These are phyloP conservation scores for Ennomos fuscantarius DNA, from an alignment of 2,888 invertebrate species.

Conservation along the genomic window DNA sequence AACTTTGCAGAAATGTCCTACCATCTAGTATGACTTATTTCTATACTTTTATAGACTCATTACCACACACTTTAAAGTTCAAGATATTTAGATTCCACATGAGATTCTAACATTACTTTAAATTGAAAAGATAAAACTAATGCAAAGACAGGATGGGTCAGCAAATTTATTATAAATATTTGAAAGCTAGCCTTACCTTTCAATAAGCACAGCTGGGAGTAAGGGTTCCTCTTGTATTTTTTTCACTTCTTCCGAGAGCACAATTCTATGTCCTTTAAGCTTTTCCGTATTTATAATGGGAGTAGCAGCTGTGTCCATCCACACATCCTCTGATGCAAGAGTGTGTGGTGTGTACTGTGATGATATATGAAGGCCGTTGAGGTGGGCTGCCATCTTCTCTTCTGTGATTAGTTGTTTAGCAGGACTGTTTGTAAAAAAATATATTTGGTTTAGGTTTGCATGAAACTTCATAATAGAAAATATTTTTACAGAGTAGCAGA, in stretches of 20 bases:
- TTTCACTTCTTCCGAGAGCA: slow-evolving; percentile 89
- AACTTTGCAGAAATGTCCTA: too few species aligned
- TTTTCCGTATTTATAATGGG: slow-evolving; percentile 50
- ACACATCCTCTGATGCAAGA: slow-evolving; percentile 58
- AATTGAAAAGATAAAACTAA: too few species aligned
- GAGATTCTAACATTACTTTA: too few species aligned
- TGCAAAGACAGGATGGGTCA: too few species aligned
- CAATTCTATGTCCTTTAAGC: slow-evolving; percentile 82
- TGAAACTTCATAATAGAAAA: neutral
- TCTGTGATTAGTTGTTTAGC: slow-evolving; percentile 92
- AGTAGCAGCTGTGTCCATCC: slow-evolving; percentile 50
- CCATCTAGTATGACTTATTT: too few species aligned
- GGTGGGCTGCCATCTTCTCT: slow-evolving; percentile 93
- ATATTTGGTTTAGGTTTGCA: neutral
- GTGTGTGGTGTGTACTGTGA: slow-evolving; percentile 72
- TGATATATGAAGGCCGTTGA: slow-evolving; percentile 90
- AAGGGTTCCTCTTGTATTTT: slow-evolving; percentile 87
- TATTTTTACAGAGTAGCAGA: too few species aligned
- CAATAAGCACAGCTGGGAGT: slow-evolving; percentile 87
- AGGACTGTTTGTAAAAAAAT: slow-evolving; percentile 68
- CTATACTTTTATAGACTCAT: too few species aligned
- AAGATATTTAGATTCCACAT: too few species aligned
- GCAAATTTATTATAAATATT: too few species aligned
- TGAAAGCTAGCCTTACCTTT: slow-evolving; percentile 60
- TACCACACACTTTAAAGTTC: too few species aligned